These are phyloP conservation scores for Cyprinus carpio DNA, from an alignment of 2,113 vertebrate species.

Conservation along the genomic window DNA sequence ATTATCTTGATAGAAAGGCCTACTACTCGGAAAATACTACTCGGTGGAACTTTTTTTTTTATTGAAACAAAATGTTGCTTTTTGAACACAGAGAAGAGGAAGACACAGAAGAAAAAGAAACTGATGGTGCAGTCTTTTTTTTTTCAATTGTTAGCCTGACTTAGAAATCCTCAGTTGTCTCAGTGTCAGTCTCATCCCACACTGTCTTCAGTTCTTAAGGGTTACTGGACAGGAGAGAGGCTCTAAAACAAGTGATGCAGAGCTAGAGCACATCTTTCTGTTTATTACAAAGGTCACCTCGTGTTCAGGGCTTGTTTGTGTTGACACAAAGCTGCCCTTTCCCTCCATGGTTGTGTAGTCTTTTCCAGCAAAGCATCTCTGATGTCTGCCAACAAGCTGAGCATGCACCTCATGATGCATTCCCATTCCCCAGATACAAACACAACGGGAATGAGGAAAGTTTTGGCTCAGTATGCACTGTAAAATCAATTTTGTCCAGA, in stretches of 20 bases:
- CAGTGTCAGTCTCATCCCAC: slow-evolving; percentile 51
- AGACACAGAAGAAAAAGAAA: slow-evolving; percentile 51
- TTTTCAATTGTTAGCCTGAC: slow-evolving; percentile 77
- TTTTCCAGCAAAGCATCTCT: neutral
- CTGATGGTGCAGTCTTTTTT: slow-evolving; percentile 70
- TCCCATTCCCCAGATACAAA: neutral
- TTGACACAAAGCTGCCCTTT: slow-evolving; percentile 16
- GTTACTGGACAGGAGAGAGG: neutral
- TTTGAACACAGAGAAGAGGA: slow-evolving; percentile 32
- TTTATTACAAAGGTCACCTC: neutral
- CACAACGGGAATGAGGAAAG: neutral
- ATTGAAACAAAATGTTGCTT: slow-evolving; percentile 70
- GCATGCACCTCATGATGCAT: neutral
- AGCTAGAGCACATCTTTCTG: neutral
- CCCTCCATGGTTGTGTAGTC: neutral
- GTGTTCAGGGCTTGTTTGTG: slow-evolving; percentile 6
- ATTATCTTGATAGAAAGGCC: slow-evolving; percentile 66
- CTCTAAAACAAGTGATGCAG: neutral
- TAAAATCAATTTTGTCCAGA: slow-evolving; percentile 2
- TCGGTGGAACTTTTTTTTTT: slow-evolving; percentile 56
- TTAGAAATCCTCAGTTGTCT: slow-evolving; percentile 71
- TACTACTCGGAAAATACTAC: slow-evolving; percentile 61
- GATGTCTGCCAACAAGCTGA: neutral
- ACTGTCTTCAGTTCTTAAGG: neutral
- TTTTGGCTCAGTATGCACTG: neutral